Conservation (phyloP, 2,797 vertebrate species). For the Platyrinchus mystaceus region DNA sequence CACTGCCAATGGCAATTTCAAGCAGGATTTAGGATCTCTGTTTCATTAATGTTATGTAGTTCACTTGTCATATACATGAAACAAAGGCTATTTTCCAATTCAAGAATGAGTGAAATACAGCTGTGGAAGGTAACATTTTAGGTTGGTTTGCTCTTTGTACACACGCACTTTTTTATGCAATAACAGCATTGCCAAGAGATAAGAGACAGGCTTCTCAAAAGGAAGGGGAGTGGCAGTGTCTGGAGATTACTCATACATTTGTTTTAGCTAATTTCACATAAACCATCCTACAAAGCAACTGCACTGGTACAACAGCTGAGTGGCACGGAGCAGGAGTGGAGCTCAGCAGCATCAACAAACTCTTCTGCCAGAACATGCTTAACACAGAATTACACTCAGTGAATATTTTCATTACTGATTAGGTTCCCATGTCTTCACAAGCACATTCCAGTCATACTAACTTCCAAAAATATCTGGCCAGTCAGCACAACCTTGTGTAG, state of each 20-base stretch:
- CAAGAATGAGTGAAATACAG: not conserved
- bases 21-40: not conserved
- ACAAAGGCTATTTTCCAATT: not conserved
- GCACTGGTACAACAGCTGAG: not conserved
- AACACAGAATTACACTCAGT: not conserved
- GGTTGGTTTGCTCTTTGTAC: not conserved
- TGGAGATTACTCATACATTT: not conserved
- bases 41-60: not conserved
- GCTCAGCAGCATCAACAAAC: not conserved
- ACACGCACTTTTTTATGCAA: not conserved
- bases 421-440: not conserved
- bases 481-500: not conserved
- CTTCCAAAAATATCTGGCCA: not conserved
- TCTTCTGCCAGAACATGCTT: not conserved
- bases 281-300: not conserved
- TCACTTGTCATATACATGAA: not conserved
- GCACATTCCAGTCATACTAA: not conserved
- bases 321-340: not conserved
- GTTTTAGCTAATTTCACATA: not conserved
- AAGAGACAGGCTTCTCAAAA: not conserved
- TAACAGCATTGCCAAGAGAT: not conserved
- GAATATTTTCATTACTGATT: not conserved
- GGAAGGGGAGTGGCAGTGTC: too few species aligned
- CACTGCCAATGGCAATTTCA: not conserved
- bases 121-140: not conserved